Percentiles rank a stretch among this genome's conserved stretches.
phyloP scores from a whole-genome alignment of 2,888 invertebrate genomes.

The Hylaea fasciaria region DNA sequence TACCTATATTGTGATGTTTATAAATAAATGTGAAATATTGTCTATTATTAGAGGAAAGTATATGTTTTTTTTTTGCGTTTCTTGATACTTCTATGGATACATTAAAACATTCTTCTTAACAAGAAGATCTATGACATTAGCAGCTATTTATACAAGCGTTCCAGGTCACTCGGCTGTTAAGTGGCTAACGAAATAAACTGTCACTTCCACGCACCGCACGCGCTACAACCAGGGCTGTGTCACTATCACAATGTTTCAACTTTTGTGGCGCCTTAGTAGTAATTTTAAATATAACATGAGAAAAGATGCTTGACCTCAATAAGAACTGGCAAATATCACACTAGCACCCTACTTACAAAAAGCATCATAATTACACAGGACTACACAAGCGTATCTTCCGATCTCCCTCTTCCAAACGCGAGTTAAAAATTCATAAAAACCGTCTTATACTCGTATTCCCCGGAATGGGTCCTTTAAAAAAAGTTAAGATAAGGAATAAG shows the following conservation, averaged over 20 bases:
- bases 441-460: slow-evolving; percentile 43
- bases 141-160: not conserved
- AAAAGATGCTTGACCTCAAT: not conserved
- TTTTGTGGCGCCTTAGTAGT: too few relatives aligned
- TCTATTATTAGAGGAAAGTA: too few relatives aligned
- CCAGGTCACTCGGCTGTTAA: slow-evolving; percentile 48
- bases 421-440: slow-evolving; percentile 47
- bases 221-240: slow-evolving; percentile 44
- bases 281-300: too few relatives aligned
- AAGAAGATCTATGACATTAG: not conserved
- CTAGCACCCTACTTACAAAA: not conserved
- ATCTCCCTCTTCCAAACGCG: slow-evolving; percentile 38
- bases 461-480: slow-evolving; percentile 49
- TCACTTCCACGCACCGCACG: slow-evolving; percentile 55
- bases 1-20: too few relatives aligned
- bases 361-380: slow-evolving; percentile 8
- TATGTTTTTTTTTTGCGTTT: too few relatives aligned
- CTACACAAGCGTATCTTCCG: slow-evolving; percentile 26
- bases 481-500: slow-evolving; percentile 73
- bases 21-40: too few relatives aligned
- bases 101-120: not conserved
- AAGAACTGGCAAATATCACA: not conserved
- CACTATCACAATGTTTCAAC: not conserved
- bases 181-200: slow-evolving; percentile 67
- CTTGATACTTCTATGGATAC: too few relatives aligned